phyloP scores from a whole-genome alignment of 2,113 vertebrate species.

The Camelus dromedarius region DNA sequence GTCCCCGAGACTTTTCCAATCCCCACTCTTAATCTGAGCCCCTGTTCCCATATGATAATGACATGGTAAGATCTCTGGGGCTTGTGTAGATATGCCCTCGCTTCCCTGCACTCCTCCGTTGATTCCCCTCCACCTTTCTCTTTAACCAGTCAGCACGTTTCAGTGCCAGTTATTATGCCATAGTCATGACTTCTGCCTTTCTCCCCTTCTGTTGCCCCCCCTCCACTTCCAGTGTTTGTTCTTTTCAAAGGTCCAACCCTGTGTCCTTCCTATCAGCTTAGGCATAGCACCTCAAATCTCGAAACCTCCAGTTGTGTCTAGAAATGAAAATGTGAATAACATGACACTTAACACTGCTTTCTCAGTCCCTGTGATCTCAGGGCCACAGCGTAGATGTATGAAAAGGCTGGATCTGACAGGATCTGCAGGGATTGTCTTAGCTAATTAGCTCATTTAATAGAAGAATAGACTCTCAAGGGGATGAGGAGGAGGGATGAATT shows the following conservation, averaged over 20 bases:
- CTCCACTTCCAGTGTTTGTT: not conserved
- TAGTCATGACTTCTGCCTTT: not conserved
- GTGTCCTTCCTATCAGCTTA: not conserved
- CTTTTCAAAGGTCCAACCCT: not conserved
- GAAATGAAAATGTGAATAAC: not conserved
- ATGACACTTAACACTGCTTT: not conserved
- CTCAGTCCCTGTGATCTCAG: not conserved
- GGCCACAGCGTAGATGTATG: not conserved
- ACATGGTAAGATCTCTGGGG: not conserved
- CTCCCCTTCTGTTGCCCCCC: not conserved
- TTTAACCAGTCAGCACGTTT: not conserved
- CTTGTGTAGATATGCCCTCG: not conserved
- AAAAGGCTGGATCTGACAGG: not conserved
- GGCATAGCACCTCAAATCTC: not conserved
- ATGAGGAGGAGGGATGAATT: not conserved
- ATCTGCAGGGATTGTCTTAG: not conserved
- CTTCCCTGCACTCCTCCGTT: not conserved
- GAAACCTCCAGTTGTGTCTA: not conserved
- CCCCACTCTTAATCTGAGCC: not conserved
- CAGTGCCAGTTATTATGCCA: not conserved
- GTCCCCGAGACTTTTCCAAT: not conserved
- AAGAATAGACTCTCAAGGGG: not conserved
- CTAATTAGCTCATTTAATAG: conserved; percentile 64
- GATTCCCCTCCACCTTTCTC: not conserved
- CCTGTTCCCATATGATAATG: not conserved